Base-by-base conservation (phyloP, 2,113 vertebrate genomes). In the Macrotis lagotis region DNA sequence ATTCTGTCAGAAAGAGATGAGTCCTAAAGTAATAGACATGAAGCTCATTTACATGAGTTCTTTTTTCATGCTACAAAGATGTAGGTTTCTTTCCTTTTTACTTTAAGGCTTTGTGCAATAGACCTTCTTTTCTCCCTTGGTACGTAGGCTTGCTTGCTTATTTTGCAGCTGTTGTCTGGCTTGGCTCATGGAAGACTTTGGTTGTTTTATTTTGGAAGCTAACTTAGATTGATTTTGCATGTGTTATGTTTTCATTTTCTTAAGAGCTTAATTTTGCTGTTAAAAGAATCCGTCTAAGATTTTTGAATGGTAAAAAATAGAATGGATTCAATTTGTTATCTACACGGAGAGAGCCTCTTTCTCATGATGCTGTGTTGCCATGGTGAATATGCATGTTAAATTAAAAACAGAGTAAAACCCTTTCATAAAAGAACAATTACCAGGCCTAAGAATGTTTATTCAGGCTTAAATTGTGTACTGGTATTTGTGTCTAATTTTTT, bases 381-480 rank as follows among this genome's bases (percentile, higher is more conserved):
- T 50, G 91, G 28, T 96, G 94, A 96, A 90, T 90, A 92, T 55
- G n/a, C 91, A 95, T 66, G 44, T 52, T 91, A 49, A 90, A 88
- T 96, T 95, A 90, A 93, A 91, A 90, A 93, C 93, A 95, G 90
- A 91, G 74, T 91, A 95, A 97, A 96, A 96, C 25, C 10, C 91
- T 51, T 96, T 10, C 92, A 88, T 95, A 92, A 93, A 97, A 97
- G 91, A 59, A 89, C 92, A 74, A 51, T 95, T 66, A n/a, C 89
- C 96, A 91, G 55, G 92, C 94, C 96, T 92, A 55, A 96, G 97
- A 98, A 96, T 94, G 94, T 95, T 97, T 96, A 55, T 90, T 93
- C 88, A 96, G 88, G 90, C 97, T 96, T 97, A 95, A 91, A 51
- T 28, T 96, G 44, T 95, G 14, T 90, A 74, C n/a, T 93, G 88